Base-by-base conservation (phyloP, 2,888 invertebrate genomes). In the Archips xylosteana region DNA sequence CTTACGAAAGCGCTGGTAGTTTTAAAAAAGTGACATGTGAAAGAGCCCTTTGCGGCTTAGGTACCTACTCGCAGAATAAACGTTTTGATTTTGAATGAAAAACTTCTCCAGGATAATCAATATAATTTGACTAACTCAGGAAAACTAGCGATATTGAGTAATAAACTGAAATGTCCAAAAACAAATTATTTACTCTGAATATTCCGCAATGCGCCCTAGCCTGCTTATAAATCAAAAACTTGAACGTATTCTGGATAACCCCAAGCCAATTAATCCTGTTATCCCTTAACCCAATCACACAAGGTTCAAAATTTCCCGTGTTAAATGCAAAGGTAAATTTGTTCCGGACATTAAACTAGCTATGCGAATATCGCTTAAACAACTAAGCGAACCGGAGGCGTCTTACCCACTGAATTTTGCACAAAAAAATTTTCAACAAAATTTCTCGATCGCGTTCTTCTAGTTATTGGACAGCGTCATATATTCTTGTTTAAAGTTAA, bases 161-260 rank as follows among this genome's bases (percentile, higher is more conserved):
- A 57, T 45, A 67, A 47, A 61, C 42, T 32, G 36, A 67, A 42
- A 32, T 36, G 42, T 49, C 8, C 32, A 68, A 73, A 69, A 69
- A 61, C 65, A 61, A 13, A 54, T 68, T 57, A 64, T 68, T 59
- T 68, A 64, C 63, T 57, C 39, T 47, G 63, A 54, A 54, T 32
- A 64, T 10, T 39, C 73, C 68, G 74, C 74, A 74, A 51, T 70
- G 70, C 74, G 51, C 69, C 54, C 67, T 47, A 36, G 42, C 60
- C 1, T 49, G 54, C 42, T 70, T 45, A 74, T 74, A 74, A 74
- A 74, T 74, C 74, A 74, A 70, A 74, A 74, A 74, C 69, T 74
- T 74, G 64, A 64, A 60, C 59, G 68, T 23, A n/a, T 23, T 23
- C n/a, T 45, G n/a, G 32, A 65, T 34, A 2, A 45, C 60, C 12